These are phyloP conservation scores for Perdita meconis DNA, from an alignment of 2,888 invertebrate genomes.

Conservation along the genomic window DNA sequence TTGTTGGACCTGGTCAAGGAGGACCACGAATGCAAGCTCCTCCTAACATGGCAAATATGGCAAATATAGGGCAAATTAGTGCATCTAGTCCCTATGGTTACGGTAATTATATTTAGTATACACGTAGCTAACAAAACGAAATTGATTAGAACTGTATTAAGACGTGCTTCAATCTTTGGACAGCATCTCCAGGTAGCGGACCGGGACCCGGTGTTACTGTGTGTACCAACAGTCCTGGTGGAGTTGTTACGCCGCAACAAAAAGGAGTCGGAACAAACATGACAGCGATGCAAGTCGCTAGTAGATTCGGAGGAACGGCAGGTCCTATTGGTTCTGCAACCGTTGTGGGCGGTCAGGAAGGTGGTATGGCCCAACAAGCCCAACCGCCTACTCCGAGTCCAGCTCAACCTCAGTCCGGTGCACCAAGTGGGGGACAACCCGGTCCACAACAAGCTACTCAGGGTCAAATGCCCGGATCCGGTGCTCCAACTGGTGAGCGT, in stretches of 20 bases:
- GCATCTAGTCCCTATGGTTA: constrained; percentile 83
- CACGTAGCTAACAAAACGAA: not conserved
- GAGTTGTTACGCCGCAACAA: constrained; percentile 86
- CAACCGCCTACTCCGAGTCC: constrained; percentile 92
- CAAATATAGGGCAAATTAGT: constrained; percentile 82
- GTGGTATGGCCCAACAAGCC: constrained; percentile 89
- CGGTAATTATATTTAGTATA: constrained; percentile 66
- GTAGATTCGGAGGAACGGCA: constrained; percentile 84
- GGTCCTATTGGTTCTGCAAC: constrained; percentile 85
- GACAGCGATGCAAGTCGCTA: constrained; percentile 81
- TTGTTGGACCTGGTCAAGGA: constrained; percentile 85
- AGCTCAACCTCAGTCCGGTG: constrained; percentile 91
- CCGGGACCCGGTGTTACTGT: constrained; percentile 78
- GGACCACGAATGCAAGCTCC: constrained; percentile 88
- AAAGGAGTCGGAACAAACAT: constrained; percentile 83
- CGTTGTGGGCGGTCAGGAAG: constrained; percentile 86
- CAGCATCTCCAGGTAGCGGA: constrained; percentile 79
- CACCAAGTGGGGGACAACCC: constrained; percentile 87
- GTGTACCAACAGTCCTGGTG: constrained; percentile 80
- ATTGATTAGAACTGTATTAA: constrained; percentile 1
- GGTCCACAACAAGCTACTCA: constrained; percentile 86
- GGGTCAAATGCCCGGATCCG: constrained; percentile 84
- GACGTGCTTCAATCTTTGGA: constrained; percentile 13
- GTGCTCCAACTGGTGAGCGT: constrained; percentile 79
- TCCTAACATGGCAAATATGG: constrained; percentile 84